Evolutionary conservation across 1,140 invertebrate genomes (phyloP).

Genomic region (Periplaneta americana): DNA sequence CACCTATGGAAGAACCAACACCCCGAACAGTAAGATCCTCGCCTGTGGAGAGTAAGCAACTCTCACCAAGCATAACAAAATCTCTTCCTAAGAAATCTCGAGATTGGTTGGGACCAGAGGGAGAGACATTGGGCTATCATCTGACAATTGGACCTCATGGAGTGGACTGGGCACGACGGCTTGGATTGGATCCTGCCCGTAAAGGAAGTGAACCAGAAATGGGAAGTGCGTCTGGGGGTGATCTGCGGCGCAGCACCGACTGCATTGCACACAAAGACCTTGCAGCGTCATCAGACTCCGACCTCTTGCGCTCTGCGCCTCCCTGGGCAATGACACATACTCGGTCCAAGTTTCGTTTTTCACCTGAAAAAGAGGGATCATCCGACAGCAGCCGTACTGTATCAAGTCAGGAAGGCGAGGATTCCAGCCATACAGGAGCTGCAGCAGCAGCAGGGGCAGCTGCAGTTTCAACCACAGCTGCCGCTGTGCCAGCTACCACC

Average conservation of each 20-base stretch:
- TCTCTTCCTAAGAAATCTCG: constrained; percentile 3
- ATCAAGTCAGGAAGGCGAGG: constrained; percentile 49
- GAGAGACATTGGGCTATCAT: constrained; percentile 38
- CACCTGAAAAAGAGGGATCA: constrained; percentile 35
- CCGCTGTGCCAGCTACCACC: constrained; percentile 3
- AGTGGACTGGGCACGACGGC: constrained; percentile 28
- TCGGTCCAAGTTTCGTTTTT: constrained; percentile 35
- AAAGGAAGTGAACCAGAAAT: constrained; percentile 46
- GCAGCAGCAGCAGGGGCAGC: constrained; percentile 22
- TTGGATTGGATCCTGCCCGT: constrained; percentile 27
- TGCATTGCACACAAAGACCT: constrained; percentile 56
- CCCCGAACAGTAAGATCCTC: not conserved
- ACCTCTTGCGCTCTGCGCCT: constrained; percentile 46
- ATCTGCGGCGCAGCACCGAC: constrained; percentile 56
- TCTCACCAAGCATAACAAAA: not conserved
- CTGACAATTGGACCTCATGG: constrained; percentile 55
- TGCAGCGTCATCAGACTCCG: constrained; percentile 52
- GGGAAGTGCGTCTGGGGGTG: constrained; percentile 37
- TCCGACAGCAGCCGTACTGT: constrained; percentile 46
- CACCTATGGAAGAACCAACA: not conserved
- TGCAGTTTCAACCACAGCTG: constrained; percentile 6
- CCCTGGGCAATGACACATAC: constrained; percentile 37
- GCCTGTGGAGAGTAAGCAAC: not conserved
- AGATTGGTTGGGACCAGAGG: constrained; percentile 22
- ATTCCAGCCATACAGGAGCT: constrained; percentile 25